phyloP scores from a whole-genome alignment of 2,888 invertebrate species.

The Tipula unca region DNA sequence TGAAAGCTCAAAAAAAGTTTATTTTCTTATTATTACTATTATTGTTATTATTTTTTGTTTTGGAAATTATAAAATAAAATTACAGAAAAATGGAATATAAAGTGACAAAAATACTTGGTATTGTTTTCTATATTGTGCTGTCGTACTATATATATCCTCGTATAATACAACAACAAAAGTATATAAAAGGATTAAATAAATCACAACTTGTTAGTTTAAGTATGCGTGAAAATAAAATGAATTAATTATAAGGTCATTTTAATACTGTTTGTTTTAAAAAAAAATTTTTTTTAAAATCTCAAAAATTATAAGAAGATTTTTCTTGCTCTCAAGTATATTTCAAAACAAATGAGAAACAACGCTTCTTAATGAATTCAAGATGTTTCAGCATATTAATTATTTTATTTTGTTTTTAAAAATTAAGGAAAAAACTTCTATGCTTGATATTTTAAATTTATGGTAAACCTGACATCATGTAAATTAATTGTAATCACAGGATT shows the following conservation, averaged over 20 bases:
- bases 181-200: neutral
- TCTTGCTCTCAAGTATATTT: neutral
- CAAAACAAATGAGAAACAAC: neutral
- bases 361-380: constrained; percentile 8
- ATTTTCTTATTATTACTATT: neutral
- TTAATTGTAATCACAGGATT: neutral
- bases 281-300: neutral
- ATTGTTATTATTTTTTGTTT: neutral
- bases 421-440: neutral
- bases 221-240: constrained; percentile 8
- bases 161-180: neutral
- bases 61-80: neutral
- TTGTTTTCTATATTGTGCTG: neutral
- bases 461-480: neutral
- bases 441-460: neutral
- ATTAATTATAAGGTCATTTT: constrained; percentile 14
- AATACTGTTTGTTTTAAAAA: neutral
- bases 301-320: neutral
- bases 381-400: constrained; percentile 4
- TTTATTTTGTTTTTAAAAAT: neutral
- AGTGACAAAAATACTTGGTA: neutral
- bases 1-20: neutral
- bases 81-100: neutral
- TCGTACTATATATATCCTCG: neutral
- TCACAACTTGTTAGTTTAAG: constrained; percentile 8